Evolutionary conservation across 2,113 vertebrate species (phyloP).

Genomic region (Polypterus senegalus): DNA sequence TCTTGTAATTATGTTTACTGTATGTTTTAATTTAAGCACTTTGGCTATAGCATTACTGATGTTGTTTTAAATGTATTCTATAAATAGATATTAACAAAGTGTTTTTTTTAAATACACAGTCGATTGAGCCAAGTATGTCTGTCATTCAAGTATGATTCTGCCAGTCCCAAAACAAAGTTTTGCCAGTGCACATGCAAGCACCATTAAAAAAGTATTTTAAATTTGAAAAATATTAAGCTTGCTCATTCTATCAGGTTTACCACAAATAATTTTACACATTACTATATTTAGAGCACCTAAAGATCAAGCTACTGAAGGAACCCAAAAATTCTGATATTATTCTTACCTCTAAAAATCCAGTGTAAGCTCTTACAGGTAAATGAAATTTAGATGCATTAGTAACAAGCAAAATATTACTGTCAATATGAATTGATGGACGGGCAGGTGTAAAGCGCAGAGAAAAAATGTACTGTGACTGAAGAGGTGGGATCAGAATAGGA

Average conservation of each 20-base stretch:
- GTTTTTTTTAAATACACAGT: too few relatives aligned
- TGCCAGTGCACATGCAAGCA: too few relatives aligned
- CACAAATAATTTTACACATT: background rate
- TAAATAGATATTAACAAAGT: too few relatives aligned
- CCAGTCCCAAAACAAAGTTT: too few relatives aligned
- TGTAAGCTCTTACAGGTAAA: conserved; percentile 87
- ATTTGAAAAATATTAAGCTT: too few relatives aligned
- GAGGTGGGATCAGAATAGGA: conserved; percentile 76
- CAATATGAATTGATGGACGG: conserved; percentile 79
- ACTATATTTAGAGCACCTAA: background rate
- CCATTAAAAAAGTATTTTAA: too few relatives aligned
- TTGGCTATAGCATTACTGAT: too few relatives aligned
- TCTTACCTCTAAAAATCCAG: conserved; percentile 90
- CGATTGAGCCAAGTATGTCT: too few relatives aligned
- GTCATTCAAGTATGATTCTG: too few relatives aligned
- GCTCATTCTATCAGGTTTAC: background rate
- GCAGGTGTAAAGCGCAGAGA: conserved; percentile 84
- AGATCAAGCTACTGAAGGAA: background rate
- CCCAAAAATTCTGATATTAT: conserved; percentile 5
- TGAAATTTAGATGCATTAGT: conserved; percentile 97
- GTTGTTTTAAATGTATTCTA: too few relatives aligned
- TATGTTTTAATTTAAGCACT: too few relatives aligned
- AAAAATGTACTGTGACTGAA: conserved; percentile 83
- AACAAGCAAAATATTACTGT: conserved; percentile 91
- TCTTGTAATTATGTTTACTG: too few relatives aligned